These are phyloP conservation scores for Cinclus mexicanus DNA, from an alignment of 2,113 vertebrate species.

Conservation along the genomic window DNA sequence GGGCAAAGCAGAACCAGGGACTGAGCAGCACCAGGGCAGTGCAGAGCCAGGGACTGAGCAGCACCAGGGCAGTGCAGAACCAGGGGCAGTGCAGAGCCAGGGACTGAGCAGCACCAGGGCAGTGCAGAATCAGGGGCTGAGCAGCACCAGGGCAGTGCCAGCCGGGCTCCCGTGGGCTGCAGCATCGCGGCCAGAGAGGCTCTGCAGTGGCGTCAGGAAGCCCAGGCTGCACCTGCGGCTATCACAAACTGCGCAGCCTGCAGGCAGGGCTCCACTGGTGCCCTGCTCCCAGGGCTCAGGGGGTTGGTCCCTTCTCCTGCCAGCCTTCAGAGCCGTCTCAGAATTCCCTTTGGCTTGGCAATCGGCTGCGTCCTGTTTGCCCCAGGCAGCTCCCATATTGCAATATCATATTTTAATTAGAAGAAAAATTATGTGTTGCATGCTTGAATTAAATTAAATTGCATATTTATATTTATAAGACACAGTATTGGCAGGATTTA, in stretches of 20 bases:
- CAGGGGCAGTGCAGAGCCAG: no score
- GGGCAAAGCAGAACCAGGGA: no score
- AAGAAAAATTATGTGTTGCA: slow-evolving; percentile 52
- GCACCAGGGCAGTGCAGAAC: no score
- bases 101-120: no score
- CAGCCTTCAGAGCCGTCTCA: neutral
- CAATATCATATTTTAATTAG: slow-evolving; percentile 21
- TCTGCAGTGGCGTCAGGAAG: neutral
- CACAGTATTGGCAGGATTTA: slow-evolving; percentile 35
- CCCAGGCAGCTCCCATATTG: slow-evolving; percentile 14
- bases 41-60: no score
- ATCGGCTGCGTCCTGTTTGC: neutral
- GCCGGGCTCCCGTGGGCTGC: no score
- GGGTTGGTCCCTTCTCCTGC: neutral
- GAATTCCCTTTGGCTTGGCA: neutral
- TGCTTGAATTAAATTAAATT: slow-evolving; percentile 55
- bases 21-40: no score
- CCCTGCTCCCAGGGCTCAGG: accelerated
- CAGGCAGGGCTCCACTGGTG: neutral
- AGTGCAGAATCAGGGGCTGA: neutral
- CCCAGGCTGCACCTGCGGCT: neutral
- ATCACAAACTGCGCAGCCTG: accelerated
- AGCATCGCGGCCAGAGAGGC: neutral
- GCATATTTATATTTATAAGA: slow-evolving; percentile 56
- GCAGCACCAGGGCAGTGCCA: no score